Conservation (phyloP, 30 jellyfish, hydroid and myxozoan species). For the Catostylus mosaicus region DNA sequence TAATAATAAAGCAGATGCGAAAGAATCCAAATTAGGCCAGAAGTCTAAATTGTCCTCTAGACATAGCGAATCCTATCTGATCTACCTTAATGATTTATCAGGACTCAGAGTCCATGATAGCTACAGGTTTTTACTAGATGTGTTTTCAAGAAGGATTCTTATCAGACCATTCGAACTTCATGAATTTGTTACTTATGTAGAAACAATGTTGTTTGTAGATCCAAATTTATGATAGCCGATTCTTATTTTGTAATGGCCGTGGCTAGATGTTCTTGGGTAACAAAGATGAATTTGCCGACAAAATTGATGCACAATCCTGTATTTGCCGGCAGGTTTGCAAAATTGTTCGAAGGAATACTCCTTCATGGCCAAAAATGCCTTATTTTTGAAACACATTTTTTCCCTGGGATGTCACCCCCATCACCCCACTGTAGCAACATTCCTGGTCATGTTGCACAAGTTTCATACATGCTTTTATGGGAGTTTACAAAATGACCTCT, state of each 20-base stretch:
- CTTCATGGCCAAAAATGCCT: too few species aligned
- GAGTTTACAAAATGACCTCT: too few species aligned
- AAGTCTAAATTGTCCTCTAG: neutral
- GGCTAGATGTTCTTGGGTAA: too few species aligned
- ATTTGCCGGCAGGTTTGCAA: neutral
- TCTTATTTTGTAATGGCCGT: too few species aligned
- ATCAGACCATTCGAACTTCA: slow-evolving; percentile 37
- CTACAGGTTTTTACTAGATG: slow-evolving; percentile 28
- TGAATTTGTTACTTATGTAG: slow-evolving; percentile 32
- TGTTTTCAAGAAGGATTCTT: slow-evolving; percentile 39
- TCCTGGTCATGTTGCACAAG: too few species aligned
- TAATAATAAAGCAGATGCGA: neutral
- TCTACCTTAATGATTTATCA: slow-evolving; percentile 37
- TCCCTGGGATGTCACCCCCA: too few species aligned
- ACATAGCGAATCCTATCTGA: slow-evolving; percentile 15
- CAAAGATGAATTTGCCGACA: too few species aligned
- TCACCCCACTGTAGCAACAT: too few species aligned
- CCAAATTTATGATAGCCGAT: neutral
- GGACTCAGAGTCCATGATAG: slow-evolving; percentile 52
- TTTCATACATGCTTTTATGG: too few species aligned
- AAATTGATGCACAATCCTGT: too few species aligned
- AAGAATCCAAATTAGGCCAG: neutral
- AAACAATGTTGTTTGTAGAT: slow-evolving; percentile 41
- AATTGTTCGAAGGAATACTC: too few species aligned
- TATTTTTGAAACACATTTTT: too few species aligned